Conservation (phyloP, 1,140 invertebrate species). For the Drosophila takahashii region DNA sequence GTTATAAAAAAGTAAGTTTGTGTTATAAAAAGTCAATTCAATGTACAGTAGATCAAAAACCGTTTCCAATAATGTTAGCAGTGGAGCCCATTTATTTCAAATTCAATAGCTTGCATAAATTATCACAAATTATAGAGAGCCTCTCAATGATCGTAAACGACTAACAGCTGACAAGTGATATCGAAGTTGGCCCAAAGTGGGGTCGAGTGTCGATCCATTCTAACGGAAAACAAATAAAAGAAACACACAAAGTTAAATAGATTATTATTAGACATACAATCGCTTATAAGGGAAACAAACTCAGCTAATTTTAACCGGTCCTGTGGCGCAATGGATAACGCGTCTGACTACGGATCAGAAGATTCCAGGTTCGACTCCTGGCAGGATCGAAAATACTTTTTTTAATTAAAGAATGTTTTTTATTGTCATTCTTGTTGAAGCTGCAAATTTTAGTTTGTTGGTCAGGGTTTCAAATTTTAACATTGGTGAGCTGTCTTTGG, state of each 20-base stretch:
- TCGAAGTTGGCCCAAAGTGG: too few relatives aligned
- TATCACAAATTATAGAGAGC: background rate
- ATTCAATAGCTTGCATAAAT: slow-evolving; percentile 26
- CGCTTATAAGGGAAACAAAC: background rate
- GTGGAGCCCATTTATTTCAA: background rate
- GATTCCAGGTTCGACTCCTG: slow-evolving; percentile 90
- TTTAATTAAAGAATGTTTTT: too few relatives aligned
- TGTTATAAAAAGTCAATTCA: too few relatives aligned
- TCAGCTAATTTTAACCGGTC: slow-evolving; percentile 18
- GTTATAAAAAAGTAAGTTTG: too few relatives aligned
- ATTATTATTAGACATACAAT: background rate
- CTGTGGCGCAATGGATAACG: slow-evolving; percentile 86
- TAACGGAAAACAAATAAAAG: background rate
- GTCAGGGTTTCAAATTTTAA: too few relatives aligned
- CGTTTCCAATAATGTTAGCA: too few relatives aligned
- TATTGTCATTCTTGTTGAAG: too few relatives aligned
- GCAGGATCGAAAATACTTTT: slow-evolving; percentile 1
- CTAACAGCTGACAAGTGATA: background rate
- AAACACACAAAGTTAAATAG: slow-evolving; percentile 9
- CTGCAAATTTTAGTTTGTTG: too few relatives aligned
- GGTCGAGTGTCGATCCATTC: background rate
- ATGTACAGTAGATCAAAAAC: too few relatives aligned
- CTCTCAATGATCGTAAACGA: background rate
- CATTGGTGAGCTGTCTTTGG: too few relatives aligned
- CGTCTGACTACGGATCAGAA: slow-evolving; percentile 90